Evolutionary conservation across 2,888 invertebrate species (phyloP), one percentile per base, ranked within the genome.

Genomic region (Scaeva pyrastri): DNA sequence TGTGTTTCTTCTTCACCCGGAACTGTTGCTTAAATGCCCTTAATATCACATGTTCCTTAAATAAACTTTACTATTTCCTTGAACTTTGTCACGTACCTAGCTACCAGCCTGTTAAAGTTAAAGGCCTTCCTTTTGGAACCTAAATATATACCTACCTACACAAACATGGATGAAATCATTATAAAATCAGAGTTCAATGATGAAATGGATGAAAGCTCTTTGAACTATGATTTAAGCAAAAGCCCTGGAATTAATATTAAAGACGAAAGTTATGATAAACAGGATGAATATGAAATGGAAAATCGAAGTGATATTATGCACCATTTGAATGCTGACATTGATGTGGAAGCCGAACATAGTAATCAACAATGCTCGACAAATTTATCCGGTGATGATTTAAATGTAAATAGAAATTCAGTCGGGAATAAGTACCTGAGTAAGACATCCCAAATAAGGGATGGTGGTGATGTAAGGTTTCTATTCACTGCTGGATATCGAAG

Each of bases 401-500:
- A 41, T 60, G 36, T 6, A 36, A 6, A 6, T 0, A 19, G 21
- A 14, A 1, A 1, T 6, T 6, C 16, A 4, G 19, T 3, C 14
- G 16, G 5, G 14, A 58, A 36, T 3, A 19, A 2, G 12, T 12
- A 36, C 19, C 12, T 11, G 2, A 39, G 2, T 8, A 7, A 12
- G 7, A 21, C 1, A 5, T 7, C 14, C 10, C 31, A 56, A 12
- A 10, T 60, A 8, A 10, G 39, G 1, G 60, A 60, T 4, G 60
- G 60, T 2, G 1, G 14, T 14, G 31, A 64, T 45, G 45, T 64
- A 0, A 66, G 11, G 16, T 66, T 66, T 36, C 48, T 48, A 66
- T 66, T 66, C 10, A 66, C 66, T 31, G 48, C 66, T 14, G 66
- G 66, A 0, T 66, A 66, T 36, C 26, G 66, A 14, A 16, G 66